Base-by-base conservation (phyloP, 2,113 vertebrate species). In the Etheostoma spectabile region DNA sequence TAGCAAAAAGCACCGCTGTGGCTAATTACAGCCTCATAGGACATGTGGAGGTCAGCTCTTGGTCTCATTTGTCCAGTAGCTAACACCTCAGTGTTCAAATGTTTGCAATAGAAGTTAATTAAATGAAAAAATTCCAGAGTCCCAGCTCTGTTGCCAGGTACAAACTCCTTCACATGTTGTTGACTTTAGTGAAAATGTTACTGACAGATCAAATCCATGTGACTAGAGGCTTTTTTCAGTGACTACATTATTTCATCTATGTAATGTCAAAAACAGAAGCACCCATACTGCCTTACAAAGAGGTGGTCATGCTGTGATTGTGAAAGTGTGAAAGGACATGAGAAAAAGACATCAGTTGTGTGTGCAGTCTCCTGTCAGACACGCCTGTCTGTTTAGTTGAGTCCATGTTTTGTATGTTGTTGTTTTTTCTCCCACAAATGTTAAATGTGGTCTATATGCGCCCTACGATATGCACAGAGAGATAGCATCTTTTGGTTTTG, bases 201-300 rank as follows among this genome's bases (percentile, higher is more conserved):
- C 14, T 53, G 4, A 62, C n/a, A 60, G 42, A 52, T 69, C 45
- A 53, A 15, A 19, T 53, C 14, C 45, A 73, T 59, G 48, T 80
- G 84, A 85, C 59, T n/a, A 1, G 10, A 82, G 56, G 59, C 67
- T 65, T 53, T n/a, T 65, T 27, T 63, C 15, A 69, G 48, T 49
- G 56, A 56, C 22, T 74, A 22, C 21, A 53, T 63, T 66, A 79
- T 81, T 53, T 83, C 4, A 78, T 52, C 46, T 48, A 77, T 73
- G 60, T 30, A 49, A 76, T 90, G 92, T 91, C 92, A 93, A 53
- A 84, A 93, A 74, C 93, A 93, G 92, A 81, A 83, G 76, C 68
- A 73, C 49, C n/a, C 72, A 27, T 6, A 27, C 45, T 12, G 53
- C 35, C 74, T 86, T 51, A 33, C 14, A 79, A 82, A 75, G 57